Evolutionary conservation across 2,888 invertebrate genomes (phyloP), one percentile per base, ranked within the genome.

Genomic region (Horisme vitalbata): DNA sequence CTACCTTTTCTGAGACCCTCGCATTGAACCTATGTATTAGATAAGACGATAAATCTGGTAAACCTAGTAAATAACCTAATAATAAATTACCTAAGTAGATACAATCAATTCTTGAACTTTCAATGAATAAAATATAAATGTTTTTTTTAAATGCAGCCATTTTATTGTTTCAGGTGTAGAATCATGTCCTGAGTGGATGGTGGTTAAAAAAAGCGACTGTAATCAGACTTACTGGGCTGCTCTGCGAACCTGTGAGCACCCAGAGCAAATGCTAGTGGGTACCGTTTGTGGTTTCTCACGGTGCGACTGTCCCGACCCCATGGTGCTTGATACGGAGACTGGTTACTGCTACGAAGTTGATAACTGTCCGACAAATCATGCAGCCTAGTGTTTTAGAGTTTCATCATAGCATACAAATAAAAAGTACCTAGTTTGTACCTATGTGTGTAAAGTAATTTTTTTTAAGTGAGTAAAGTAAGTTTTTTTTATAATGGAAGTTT

Each of bases 311-410:
- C 82, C 82, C 0, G 68, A 69, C 0, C 52, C 63, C 0, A 62
- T 50, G 41, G 75, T 79, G 7, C 33, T 82, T 6, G 83, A 83
- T 26, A 68, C 68, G 0, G 70, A 71, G 1, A 75, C 82, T 1
- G 79, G 75, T 2, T 72, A 68, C 48, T 83, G 83, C 45, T 83
- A 79, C 49, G 82, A 82, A 15, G 56, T 73, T 9, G 82, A 83
- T 35, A 81, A 80, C 49, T 83, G 83, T 23, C 83, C 83, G 1
- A 71, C 70, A 7, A 72, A 65, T 39, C 79, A 79, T 52, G 10
- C 38, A 8, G 14, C 20, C 0, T 35, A 30, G 23, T 2, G 21
- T 28, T 1, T 18, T n/a, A n/a, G n/a, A n/a, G n/a, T n/a, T n/a
- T n/a, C n/a, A n/a, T n/a, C n/a, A n/a, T n/a, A n/a, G n/a, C n/a